Conservation (phyloP, 2,888 invertebrate genomes). For the Linyphia triangularis region DNA sequence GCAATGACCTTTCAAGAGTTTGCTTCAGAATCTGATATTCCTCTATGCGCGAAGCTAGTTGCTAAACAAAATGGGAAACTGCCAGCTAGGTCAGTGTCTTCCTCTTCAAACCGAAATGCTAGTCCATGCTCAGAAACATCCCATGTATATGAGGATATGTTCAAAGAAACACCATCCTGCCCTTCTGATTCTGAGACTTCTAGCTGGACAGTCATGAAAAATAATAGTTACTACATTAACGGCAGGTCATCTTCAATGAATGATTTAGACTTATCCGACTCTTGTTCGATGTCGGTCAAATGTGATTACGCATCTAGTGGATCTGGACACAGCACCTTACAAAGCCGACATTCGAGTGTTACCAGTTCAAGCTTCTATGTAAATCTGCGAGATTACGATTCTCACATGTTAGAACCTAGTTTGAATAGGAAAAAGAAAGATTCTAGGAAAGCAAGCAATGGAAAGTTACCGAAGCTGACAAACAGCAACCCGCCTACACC, state of each 20-base stretch:
- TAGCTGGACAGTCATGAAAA: slow-evolving; percentile 65
- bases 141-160: slow-evolving; percentile 71
- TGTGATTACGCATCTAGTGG: slow-evolving; percentile 63
- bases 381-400: slow-evolving; percentile 59
- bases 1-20: slow-evolving; percentile 49
- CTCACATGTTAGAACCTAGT: slow-evolving; percentile 59
- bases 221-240: slow-evolving; percentile 61
- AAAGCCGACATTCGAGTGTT: slow-evolving; percentile 55
- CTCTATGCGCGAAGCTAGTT: slow-evolving; percentile 62
- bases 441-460: slow-evolving; percentile 1
- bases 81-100: slow-evolving; percentile 8
- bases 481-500: slow-evolving; percentile 68
- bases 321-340: slow-evolving; percentile 58
- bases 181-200: slow-evolving; percentile 65
- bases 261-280: slow-evolving; percentile 61
- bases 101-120: slow-evolving; percentile 10
- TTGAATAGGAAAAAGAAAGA: slow-evolving; percentile 16
- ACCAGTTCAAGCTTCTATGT: slow-evolving; percentile 64
- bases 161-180: slow-evolving; percentile 62
- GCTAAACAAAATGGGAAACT: slow-evolving; percentile 51
- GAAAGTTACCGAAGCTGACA: background rate
- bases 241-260: slow-evolving; percentile 65
- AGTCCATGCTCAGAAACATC: slow-evolving; percentile 45
- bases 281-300: slow-evolving; percentile 65
- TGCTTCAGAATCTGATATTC: slow-evolving; percentile 49